Base-by-base conservation (phyloP, 1,140 invertebrate species). In the Conus betulinus region DNA sequence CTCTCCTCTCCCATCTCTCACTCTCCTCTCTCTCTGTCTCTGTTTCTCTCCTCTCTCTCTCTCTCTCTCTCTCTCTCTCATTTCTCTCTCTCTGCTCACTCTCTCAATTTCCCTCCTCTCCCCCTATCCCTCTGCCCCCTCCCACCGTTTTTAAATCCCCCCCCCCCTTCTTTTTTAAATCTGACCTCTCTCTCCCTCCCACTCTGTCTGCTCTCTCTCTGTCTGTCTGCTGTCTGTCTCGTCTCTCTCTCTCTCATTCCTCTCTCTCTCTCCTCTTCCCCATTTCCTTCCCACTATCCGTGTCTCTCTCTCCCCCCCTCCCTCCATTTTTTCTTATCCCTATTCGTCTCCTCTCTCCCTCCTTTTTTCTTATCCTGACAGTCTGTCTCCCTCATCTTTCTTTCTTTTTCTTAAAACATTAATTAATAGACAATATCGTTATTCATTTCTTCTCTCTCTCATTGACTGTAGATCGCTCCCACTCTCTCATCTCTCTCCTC, bases 41-140 rank as follows among this genome's bases (percentile, higher is more conserved):
- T 55, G 1, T 55, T 10, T n/a, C 7, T 55, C 51, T 52, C 51
- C 23, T 79, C 79, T 82, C 23, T 39, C 79, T 82, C 39, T 83
- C 0, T 83, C 27, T 71, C 67, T 71, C 51, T 83, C 82, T 11
- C 82, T 83, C 51, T 83, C 82, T 83, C 51, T 83, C 27, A 4
- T 83, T 39, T 83, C 82, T 55, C 10, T 55, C 82, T 84, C 17
- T 52, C 39, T 23, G 4, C 23, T 4, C 52, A 20, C 82, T 84
- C 17, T 71, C 67, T 71, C 67, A 13, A 7, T 71, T 23, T 71
- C 67, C 15, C 57, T 60, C 57, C 57, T 60, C 57, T 4, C 57
- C 57, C 57, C 57, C 15, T n/a, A n/a, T n/a, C 57, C 15, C 6
- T 57, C 55, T 57, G 13, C 55, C n/a, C n/a, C n/a, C n/a, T n/a